Evolutionary conservation across 1,140 invertebrate genomes (phyloP).

Genomic region (Drosophila ogumai): DNA sequence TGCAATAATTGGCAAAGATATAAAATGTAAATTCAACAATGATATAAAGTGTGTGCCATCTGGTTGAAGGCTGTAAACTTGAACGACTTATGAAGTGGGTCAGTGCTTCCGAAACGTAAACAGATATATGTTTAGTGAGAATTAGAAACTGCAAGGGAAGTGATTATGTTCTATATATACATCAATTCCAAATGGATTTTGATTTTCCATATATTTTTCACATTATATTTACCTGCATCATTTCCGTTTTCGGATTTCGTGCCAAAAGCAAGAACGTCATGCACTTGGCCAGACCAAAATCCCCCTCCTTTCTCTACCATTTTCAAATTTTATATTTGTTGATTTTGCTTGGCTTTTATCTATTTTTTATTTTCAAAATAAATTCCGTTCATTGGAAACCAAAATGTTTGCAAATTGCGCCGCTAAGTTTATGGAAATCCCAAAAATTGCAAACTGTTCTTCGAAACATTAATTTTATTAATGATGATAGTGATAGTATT

Average conservation of each 20-base stretch:
- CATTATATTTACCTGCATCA: constrained; percentile 29
- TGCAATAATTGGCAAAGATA: constrained; percentile 72
- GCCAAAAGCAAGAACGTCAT: constrained; percentile 51
- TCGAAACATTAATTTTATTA: constrained; percentile 33
- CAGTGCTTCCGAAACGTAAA: constrained; percentile 18
- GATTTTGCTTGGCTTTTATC: constrained; percentile 47
- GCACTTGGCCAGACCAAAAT: constrained; percentile 19
- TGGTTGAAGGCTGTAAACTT: constrained; percentile 73
- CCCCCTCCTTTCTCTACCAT: not conserved
- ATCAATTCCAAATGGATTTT: constrained; percentile 32
- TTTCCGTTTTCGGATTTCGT: constrained; percentile 51
- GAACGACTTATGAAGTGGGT: constrained; percentile 68
- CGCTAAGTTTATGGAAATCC: constrained; percentile 43
- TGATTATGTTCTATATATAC: not conserved
- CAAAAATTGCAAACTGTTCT: constrained; percentile 17
- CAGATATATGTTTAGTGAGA: constrained; percentile 5
- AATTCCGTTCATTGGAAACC: constrained; percentile 57
- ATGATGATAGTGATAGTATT: not conserved
- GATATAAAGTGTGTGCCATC: constrained; percentile 33
- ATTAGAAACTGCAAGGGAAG: not conserved
- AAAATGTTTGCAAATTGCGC: constrained; percentile 53
- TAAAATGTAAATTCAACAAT: constrained; percentile 53
- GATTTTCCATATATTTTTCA: constrained; percentile 12
- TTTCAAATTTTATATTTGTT: constrained; percentile 12
- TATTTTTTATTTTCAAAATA: constrained; percentile 56